Conservation (phyloP, 2,113 vertebrate genomes). For the Tringa solitaria region DNA sequence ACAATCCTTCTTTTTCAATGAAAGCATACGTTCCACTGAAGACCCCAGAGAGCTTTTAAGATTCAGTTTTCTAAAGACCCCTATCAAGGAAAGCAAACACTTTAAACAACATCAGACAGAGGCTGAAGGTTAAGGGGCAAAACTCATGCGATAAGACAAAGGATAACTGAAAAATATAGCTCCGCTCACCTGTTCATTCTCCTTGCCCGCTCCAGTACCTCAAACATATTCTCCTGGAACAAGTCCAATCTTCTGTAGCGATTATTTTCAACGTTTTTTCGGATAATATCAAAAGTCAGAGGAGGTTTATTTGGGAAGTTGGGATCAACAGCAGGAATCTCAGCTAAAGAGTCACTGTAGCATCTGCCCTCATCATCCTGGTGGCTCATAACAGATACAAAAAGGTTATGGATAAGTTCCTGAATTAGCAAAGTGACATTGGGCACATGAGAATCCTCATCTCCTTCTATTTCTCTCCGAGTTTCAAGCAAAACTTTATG, state of each 20-base stretch:
- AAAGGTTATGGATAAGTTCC: constrained; percentile 96
- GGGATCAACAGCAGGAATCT: constrained; percentile 90
- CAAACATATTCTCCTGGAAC: constrained; percentile 99
- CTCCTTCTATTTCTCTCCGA: constrained; percentile 91
- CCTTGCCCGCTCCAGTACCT: constrained; percentile 94
- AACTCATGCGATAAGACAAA: not conserved
- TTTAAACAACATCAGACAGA: not conserved
- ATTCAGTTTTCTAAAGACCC: not conserved
- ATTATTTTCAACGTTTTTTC: constrained; percentile 90
- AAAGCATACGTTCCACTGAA: not conserved
- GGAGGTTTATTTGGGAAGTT: constrained; percentile 83
- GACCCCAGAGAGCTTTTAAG: not conserved
- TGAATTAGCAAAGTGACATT: constrained; percentile 94
- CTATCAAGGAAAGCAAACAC: not conserved
- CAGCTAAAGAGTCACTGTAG: constrained; percentile 97
- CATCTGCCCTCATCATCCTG: constrained; percentile 98
- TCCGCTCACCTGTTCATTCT: constrained; percentile 88
- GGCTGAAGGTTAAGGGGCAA: not conserved
- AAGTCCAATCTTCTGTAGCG: constrained; percentile 92
- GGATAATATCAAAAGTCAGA: constrained; percentile 94
- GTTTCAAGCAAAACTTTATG: constrained; percentile 95
- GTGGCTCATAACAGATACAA: constrained; percentile 96
- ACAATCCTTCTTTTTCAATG: not conserved
- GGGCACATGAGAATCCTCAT: constrained; percentile 92
- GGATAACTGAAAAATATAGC: not conserved